phyloP scores from a whole-genome alignment of 2,797 vertebrate genomes.

The Steatocranus sp. region DNA sequence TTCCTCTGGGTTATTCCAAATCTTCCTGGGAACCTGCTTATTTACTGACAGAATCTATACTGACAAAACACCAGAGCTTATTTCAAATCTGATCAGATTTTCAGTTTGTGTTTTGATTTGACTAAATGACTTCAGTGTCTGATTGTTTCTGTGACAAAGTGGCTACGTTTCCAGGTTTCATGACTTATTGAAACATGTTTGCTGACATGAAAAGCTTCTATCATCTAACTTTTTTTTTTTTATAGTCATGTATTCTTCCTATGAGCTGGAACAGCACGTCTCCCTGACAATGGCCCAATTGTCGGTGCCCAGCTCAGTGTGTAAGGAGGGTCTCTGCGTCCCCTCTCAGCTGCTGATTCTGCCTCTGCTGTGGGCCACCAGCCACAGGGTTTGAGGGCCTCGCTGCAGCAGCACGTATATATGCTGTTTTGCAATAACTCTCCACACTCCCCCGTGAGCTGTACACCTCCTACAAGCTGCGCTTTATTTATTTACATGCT shows the following conservation, averaged over 20 bases:
- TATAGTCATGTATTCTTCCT: slow-evolving; percentile 47
- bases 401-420: not conserved
- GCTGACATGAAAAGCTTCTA: not conserved
- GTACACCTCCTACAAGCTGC: not conserved
- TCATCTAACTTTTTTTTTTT: not conserved
- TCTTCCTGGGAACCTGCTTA: not conserved
- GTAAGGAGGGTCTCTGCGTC: slow-evolving; percentile 61
- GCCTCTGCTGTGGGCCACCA: slow-evolving; percentile 2
- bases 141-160: not conserved
- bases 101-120: not conserved
- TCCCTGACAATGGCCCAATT: slow-evolving; percentile 63
- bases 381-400: not conserved
- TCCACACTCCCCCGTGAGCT: not conserved
- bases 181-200: not conserved
- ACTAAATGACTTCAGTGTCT: not conserved
- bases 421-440: not conserved
- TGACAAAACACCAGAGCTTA: not conserved
- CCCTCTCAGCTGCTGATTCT: slow-evolving; percentile 58
- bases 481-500: slow-evolving; percentile 42
- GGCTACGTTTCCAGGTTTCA: not conserved
- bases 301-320: slow-evolving; percentile 62
- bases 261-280: slow-evolving; percentile 46
- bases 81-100: not conserved
- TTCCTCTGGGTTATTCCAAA: not conserved
- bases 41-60: not conserved